Conservation (phyloP, 2,797 vertebrate species). For the Tapera naevia region DNA sequence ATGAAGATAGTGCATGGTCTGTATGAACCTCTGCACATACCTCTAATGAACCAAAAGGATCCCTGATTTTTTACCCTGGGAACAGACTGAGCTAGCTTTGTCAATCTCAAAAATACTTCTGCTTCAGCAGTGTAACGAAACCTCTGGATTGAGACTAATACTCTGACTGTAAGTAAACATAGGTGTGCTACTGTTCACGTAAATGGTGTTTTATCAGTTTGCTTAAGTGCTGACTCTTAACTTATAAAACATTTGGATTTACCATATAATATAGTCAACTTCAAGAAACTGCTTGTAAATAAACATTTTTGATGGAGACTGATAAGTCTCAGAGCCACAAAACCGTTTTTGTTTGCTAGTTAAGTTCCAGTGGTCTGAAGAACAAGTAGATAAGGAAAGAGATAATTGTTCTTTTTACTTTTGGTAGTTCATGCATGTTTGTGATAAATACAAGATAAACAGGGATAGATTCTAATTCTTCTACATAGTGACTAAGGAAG, state of each 20-base stretch:
- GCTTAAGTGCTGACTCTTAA: constrained; percentile 35
- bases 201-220: constrained; percentile 53
- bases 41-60: neutral
- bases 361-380: constrained; percentile 36
- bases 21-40: neutral
- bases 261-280: neutral
- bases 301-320: constrained; percentile 41
- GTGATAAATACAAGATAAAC: constrained; percentile 23
- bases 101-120: neutral
- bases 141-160: neutral
- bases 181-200: constrained; percentile 32
- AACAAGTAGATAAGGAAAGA: constrained; percentile 36
- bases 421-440: neutral
- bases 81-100: neutral
- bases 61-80: neutral
- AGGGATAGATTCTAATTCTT: neutral
- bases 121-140: neutral
- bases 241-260: constrained; percentile 48
- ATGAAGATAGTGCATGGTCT: neutral
- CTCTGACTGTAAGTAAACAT: neutral
- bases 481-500: neutral
- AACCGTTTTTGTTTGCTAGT: constrained; percentile 41
- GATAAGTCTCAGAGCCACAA: constrained; percentile 54
- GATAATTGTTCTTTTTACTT: constrained; percentile 31
- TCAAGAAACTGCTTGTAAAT: constrained; percentile 53